phyloP scores from a whole-genome alignment of 2,797 vertebrate genomes.

The Novumbra hubbsi region DNA sequence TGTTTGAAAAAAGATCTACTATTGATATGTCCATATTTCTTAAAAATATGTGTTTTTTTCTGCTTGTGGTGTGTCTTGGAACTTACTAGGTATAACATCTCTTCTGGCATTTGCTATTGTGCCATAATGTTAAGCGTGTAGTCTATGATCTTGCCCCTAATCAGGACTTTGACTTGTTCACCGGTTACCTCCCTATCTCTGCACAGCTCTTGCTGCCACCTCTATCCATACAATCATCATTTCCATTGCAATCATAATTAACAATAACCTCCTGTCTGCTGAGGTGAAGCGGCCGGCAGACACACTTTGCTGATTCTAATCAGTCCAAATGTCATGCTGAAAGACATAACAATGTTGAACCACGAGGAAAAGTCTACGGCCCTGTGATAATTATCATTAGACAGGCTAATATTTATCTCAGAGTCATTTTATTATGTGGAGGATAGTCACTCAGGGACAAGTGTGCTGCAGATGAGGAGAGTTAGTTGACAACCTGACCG shows the following conservation, averaged over 20 bases:
- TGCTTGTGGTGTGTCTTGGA: too few relatives aligned
- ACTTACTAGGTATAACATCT: slow-evolving; percentile 8
- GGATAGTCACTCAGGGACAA: background rate
- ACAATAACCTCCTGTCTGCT: slow-evolving; percentile 34
- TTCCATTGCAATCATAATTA: slow-evolving; percentile 51
- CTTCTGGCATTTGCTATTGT: slow-evolving; percentile 40
- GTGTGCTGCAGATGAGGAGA: background rate
- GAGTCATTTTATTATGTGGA: background rate
- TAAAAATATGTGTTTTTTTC: too few relatives aligned
- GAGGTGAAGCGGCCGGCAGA: slow-evolving; percentile 24
- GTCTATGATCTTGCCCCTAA: slow-evolving; percentile 39
- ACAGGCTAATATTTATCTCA: background rate
- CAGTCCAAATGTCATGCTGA: slow-evolving; percentile 19
- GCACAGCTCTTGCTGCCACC: slow-evolving; percentile 37
- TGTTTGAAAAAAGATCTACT: too few relatives aligned
- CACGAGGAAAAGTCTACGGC: background rate
- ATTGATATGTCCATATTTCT: too few relatives aligned
- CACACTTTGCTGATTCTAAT: slow-evolving; percentile 23
- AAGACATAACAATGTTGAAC: slow-evolving; percentile 10
- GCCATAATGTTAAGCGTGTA: slow-evolving; percentile 33
- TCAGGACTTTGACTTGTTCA: slow-evolving; percentile 44
- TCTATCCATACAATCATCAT: slow-evolving; percentile 36
- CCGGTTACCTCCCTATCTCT: slow-evolving; percentile 6
- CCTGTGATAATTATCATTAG: background rate
- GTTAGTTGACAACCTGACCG: background rate